Conservation (phyloP, 2,888 invertebrate genomes). For the Imbricaverruca yamaguchii region DNA sequence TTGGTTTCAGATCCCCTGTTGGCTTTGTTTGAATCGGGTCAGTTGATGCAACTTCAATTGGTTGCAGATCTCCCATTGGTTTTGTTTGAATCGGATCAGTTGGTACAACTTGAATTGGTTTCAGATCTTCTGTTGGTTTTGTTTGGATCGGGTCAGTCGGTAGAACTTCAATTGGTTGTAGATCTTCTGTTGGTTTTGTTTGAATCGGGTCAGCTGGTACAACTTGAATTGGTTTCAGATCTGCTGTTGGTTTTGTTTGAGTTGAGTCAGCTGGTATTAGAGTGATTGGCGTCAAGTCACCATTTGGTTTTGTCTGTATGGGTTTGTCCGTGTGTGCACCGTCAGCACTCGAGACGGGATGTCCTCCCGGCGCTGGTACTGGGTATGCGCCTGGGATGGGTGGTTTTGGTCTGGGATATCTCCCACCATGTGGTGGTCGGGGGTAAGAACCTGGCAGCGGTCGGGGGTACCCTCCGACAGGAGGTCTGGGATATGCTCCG, state of each 20-base stretch:
- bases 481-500: not conserved
- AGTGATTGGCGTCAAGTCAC: not conserved
- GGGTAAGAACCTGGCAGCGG: not conserved
- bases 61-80: no score
- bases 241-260: not conserved
- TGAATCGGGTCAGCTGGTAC: not conserved
- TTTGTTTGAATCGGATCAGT: not conserved
- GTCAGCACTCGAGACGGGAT: no score
- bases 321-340: not conserved
- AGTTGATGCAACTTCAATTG: no score
- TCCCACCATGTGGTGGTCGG: not conserved
- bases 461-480: not conserved
- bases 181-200: not conserved
- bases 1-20: not conserved
- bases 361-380: no score
- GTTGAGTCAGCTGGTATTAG: not conserved
- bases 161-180: not conserved
- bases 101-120: not conserved
- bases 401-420: not conserved
- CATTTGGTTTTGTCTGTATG: not conserved
- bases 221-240: not conserved
- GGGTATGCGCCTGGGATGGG: not conserved
- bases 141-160: not conserved
- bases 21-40: not conserved
- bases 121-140: not conserved